Percentiles rank a stretch among this genome's conserved stretches.
Evolutionary conservation across 2,888 invertebrate species (phyloP).

Genomic region (Choristoneura rosaceana): DNA sequence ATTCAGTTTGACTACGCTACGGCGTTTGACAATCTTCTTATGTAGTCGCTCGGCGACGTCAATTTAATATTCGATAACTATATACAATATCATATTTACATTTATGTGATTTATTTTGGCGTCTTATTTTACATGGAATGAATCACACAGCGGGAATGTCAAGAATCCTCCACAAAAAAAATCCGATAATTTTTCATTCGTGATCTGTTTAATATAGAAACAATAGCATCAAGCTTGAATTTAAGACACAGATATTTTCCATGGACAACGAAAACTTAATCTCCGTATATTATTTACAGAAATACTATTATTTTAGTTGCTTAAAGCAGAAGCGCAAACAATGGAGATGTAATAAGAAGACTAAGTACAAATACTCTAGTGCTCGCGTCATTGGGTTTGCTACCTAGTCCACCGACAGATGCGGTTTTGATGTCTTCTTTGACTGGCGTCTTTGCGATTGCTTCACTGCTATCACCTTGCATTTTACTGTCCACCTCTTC

Average conservation of each 20-base stretch:
- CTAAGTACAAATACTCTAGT: conserved; percentile 57
- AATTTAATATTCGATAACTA: conserved; percentile 66
- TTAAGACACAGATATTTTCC: conserved; percentile 65
- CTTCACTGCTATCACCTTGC: conserved; percentile 69
- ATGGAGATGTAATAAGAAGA: conserved; percentile 59
- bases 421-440: conserved; percentile 74
- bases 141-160: conserved; percentile 82
- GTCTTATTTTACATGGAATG: conserved; percentile 77
- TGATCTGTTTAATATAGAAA: conserved; percentile 47
- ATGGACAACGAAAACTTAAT: conserved; percentile 68
- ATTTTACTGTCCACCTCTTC: conserved; percentile 65
- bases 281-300: conserved; percentile 72
- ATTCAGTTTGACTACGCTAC: conserved; percentile 59
- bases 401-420: conserved; percentile 72
- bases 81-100: conserved; percentile 82
- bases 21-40: conserved; percentile 56
- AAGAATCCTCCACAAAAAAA: conserved; percentile 63
- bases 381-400: conserved; percentile 62
- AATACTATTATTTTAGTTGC: conserved; percentile 48
- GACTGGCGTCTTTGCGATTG: conserved; percentile 57
- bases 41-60: conserved; percentile 78
- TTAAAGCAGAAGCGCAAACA: conserved; percentile 72
- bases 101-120: conserved; percentile 73
- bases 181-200: conserved; percentile 69
- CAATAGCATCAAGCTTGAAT: conserved; percentile 75